These are phyloP conservation scores for Takifugu flavidus DNA, from an alignment of 2,113 vertebrate genomes.

Conservation along the genomic window DNA sequence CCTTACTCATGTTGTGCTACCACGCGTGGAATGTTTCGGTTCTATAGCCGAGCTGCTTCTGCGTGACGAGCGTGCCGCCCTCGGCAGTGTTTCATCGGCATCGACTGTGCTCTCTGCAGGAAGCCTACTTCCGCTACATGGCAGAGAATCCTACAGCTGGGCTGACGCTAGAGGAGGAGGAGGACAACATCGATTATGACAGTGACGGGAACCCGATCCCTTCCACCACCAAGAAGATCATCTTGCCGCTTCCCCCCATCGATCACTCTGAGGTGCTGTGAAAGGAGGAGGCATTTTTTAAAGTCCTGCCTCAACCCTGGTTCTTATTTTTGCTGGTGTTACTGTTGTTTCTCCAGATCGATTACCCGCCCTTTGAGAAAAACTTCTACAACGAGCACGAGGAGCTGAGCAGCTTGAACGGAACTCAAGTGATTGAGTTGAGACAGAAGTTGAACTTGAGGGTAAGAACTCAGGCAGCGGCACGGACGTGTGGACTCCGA, in stretches of 20 bases:
- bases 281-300: background rate
- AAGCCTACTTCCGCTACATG: conserved; percentile 99
- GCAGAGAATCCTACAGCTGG: conserved; percentile 98
- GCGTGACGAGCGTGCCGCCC: too few relatives aligned
- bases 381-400: conserved; percentile 97
- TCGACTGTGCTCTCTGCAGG: conserved; percentile 81
- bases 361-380: conserved; percentile 95
- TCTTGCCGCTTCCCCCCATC: conserved; percentile 92
- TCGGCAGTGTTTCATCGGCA: too few relatives aligned
- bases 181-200: conserved; percentile 96
- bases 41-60: background rate
- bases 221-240: conserved; percentile 86
- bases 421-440: conserved; percentile 84
- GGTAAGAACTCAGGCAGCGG: conserved; percentile 68
- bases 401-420: conserved; percentile 86
- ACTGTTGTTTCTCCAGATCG: conserved; percentile 78
- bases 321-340: background rate
- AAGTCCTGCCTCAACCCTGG: background rate
- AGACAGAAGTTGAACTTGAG: conserved; percentile 92
- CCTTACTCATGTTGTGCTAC: background rate
- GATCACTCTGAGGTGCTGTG: conserved; percentile 91
- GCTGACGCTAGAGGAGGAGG: conserved; percentile 91
- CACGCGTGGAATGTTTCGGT: conserved; percentile 7
- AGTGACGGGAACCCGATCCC: conserved; percentile 97
- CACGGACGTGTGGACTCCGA: background rate